Evolutionary conservation across 2,797 vertebrate species (phyloP).

Genomic region (Ctenosaura bakeri): DNA sequence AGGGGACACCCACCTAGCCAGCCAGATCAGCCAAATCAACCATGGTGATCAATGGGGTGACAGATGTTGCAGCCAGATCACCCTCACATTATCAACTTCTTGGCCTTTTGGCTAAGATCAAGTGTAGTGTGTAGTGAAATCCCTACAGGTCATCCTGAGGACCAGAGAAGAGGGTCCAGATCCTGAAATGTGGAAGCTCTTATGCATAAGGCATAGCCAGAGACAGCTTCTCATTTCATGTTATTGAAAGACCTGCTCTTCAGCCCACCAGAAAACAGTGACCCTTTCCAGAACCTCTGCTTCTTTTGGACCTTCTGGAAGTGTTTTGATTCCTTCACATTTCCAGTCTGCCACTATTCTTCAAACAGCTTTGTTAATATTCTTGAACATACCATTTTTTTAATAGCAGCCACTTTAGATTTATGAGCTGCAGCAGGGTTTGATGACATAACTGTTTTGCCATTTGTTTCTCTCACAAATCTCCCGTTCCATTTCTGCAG

Average conservation of each 20-base stretch:
- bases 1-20: too few species aligned
- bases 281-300: neutral
- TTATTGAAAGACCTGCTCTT: neutral
- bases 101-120: too few species aligned
- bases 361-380: constrained; percentile 70
- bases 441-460: constrained; percentile 65
- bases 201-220: neutral
- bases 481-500: constrained; percentile 62
- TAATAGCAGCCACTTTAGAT: constrained; percentile 63
- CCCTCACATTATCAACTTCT: too few species aligned
- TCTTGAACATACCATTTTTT: constrained; percentile 67
- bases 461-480: constrained; percentile 68
- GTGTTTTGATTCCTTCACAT: too few species aligned
- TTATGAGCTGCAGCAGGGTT: constrained; percentile 66
- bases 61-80: too few species aligned
- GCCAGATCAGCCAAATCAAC: too few species aligned
- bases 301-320: neutral
- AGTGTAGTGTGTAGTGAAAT: too few species aligned
- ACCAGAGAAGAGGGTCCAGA: too few species aligned
- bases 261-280: neutral
- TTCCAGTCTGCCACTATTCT: constrained; percentile 61
- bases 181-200: too few species aligned
- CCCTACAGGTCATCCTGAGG: too few species aligned
- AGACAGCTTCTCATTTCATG: neutral
- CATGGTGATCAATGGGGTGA: too few species aligned